Evolutionary conservation across 2,797 vertebrate genomes (phyloP), one percentile per base, ranked within the genome.

Genomic region (Sebastes alutus): DNA sequence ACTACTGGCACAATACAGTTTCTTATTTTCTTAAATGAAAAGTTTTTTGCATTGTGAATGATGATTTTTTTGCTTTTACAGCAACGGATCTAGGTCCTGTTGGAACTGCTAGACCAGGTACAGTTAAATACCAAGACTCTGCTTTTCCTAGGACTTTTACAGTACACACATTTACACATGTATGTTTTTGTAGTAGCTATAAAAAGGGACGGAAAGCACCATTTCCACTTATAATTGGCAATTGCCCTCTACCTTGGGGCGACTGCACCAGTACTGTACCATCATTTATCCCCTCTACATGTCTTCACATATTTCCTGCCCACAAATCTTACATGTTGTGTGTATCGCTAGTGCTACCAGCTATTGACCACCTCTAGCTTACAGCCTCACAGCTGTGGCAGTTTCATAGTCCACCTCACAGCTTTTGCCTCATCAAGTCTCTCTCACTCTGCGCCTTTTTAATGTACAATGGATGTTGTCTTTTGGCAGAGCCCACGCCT

Each of bases 401-500:
- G 82, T 78, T 25, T 84, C 67, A 75, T 32, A 66, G 46, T 79
- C 78, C 33, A 65, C 56, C 60, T 81, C 38, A 77, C 74, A 90
- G 88, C 88, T 87, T 89, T 77, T 88, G 71, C 83, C 77, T 83
- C 64, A 70, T 76, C 79, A 81, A 68, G 62, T 81, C 70, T 81
- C 49, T 75, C 80, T 79, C 80, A 29, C 76, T 67, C 68, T 78
- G 59, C 65, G 9, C 72, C 80, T 76, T 64, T 88, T 85, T 62
- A 65, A 85, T 81, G 60, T 69, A 73, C 75, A 81, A 75, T 88
- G 70, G 75, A 88, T 95, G 91, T 95, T 95, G 92, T 96, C 88
- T 96, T 92, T 96, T 94, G 93, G 86, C 95, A 96, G 95, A 83
- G 86, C 89, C 93, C 73, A 93, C 93, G 65, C 27, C 86, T 95